Conservation (phyloP, 2,888 invertebrate genomes). For the Aleiodes alternator region DNA sequence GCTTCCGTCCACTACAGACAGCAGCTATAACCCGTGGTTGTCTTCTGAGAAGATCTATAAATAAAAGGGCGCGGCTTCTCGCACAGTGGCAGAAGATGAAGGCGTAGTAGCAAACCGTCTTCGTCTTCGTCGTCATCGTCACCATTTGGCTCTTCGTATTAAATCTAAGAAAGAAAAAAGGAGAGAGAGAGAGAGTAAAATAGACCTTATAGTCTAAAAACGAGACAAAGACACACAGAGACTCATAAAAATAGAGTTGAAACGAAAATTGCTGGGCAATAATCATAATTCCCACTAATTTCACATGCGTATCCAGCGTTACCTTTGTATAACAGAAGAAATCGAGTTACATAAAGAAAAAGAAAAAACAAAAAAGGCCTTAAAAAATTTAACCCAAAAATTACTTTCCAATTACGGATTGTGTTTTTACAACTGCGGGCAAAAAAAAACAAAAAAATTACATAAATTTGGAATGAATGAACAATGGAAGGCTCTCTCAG, state of each 20-base stretch:
- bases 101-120: background rate
- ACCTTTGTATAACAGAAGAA: background rate
- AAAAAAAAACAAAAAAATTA: background rate
- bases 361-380: too few species aligned
- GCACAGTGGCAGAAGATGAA: constrained; percentile 16
- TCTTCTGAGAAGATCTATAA: constrained; percentile 46
- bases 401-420: background rate
- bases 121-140: background rate
- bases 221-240: background rate
- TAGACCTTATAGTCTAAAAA: background rate
- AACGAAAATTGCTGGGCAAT: background rate
- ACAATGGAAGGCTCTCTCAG: constrained; percentile 12
- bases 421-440: background rate
- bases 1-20: constrained; percentile 44
- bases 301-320: background rate
- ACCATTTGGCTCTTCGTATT: background rate
- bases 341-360: background rate
- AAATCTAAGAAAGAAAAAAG: background rate
- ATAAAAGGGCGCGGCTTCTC: constrained; percentile 44
- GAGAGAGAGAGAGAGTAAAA: too few species aligned
- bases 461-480: constrained; percentile 26
- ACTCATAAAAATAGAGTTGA: constrained; percentile 1
- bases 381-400: too few species aligned
- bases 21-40: constrained; percentile 22
- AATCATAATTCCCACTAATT: constrained; percentile 3